Base-by-base conservation (phyloP, 1,140 invertebrate genomes). In the Bombus turneri region DNA sequence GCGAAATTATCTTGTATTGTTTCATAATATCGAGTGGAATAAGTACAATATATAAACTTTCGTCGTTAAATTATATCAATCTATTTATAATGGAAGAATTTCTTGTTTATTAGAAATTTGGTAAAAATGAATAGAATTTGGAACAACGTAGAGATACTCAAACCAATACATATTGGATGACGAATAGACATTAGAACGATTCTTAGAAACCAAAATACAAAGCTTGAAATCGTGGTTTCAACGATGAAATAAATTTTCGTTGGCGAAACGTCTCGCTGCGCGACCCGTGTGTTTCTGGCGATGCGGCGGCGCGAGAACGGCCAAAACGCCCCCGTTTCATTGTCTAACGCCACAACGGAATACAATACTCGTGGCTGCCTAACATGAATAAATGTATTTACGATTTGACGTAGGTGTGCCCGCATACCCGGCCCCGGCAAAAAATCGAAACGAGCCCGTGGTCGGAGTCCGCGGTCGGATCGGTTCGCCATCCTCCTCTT, bases 361-460 rank as follows among this genome's bases (percentile, higher is more conserved):
- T 91, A 91, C 90, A 91, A 91, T 91, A 91, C 90, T 91, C 82
- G 85, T 77, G 84, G 86, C 83, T 89, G 87, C 80, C 90, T 91
- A 89, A 91, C 90, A 91, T 91, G 90, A 91, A 91, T 91, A 91
- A 91, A 91, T 91, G 90, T 91, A 91, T 91, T 90, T 91, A 91
- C 90, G 90, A 90, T 90, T 91, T 91, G 90, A 91, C 90, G 90
- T 91, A 91, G 90, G 90, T 91, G 90, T 87, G 87, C 90, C 90
- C 86, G 90, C 90, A 89, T 91, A 89, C 86, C 77, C 76, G 69
- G 34, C 68, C 72, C 78, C 41, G 62, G 66, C 83, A 91, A 88
- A 91, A 91, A 90, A 86, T 82, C 86, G 86, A 75, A 90, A 90
- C 83, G 88, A 88, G 83, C 59, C 72, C 82, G 84, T 71, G 77